A percentile compares a stretch with the other conserved stretches of the same genome.
phyloP scores from a whole-genome alignment of 1,140 invertebrate species.

The Anagrus nilaparvatae region DNA sequence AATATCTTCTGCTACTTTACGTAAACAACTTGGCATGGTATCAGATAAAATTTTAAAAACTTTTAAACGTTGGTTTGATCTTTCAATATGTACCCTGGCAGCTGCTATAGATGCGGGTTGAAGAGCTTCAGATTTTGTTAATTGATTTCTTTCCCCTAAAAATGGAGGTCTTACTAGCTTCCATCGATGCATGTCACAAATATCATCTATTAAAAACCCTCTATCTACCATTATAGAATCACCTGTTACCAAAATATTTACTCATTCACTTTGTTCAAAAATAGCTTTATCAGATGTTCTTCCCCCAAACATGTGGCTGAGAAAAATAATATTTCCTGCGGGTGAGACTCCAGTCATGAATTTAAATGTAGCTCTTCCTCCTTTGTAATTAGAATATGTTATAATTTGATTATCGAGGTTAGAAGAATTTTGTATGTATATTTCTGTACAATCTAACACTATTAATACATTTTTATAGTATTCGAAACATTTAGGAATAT shows the following conservation, averaged over 20 bases:
- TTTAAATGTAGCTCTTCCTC: conserved; percentile 23
- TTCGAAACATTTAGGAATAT: conserved; percentile 21
- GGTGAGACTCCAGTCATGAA: conserved; percentile 29
- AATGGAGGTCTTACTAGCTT: conserved; percentile 20
- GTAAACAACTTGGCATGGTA: conserved; percentile 14
- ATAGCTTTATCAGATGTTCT: conserved; percentile 27
- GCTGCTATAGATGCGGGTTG: conserved; percentile 24
- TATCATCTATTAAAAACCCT: conserved; percentile 23
- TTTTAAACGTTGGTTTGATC: conserved; percentile 26
- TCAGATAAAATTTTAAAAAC: conserved; percentile 20
- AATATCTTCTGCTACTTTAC: conserved; percentile 10
- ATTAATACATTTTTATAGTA: conserved; percentile 20
- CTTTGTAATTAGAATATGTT: conserved; percentile 29
- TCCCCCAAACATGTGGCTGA: conserved; percentile 27
- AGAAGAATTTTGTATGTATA: conserved; percentile 20
- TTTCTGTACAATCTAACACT: conserved; percentile 28
- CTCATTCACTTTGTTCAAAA: conserved; percentile 15
- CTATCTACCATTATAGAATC: conserved; percentile 20
- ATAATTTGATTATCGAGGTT: conserved; percentile 20
- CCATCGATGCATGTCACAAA: conserved; percentile 14
- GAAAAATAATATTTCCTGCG: conserved; percentile 25
- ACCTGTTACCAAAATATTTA: conserved; percentile 9
- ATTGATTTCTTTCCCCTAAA: conserved; percentile 19
- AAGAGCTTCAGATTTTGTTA: conserved; percentile 19
- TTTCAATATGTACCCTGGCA: conserved; percentile 15